Evolutionary conservation across 1,140 invertebrate genomes (phyloP).

Genomic region (Holotrichia oblita): DNA sequence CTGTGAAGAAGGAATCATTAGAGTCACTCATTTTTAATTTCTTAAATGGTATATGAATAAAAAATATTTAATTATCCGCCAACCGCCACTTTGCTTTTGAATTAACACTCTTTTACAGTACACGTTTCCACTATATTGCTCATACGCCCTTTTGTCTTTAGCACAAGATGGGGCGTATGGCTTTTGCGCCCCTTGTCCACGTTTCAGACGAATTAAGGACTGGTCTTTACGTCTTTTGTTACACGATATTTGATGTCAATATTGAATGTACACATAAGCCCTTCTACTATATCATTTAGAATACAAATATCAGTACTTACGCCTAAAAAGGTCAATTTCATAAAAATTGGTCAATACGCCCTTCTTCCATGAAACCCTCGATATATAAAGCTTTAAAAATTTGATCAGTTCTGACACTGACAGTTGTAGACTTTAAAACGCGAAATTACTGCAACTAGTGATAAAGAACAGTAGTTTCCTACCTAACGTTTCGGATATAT

Average conservation of each 20-base stretch:
- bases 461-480: too few relatives aligned
- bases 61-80: not conserved
- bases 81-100: not conserved
- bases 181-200: not conserved
- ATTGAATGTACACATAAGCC: not conserved
- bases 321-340: constrained; percentile 6
- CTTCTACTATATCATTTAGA: constrained; percentile 4
- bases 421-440: too few relatives aligned
- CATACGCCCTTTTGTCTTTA: not conserved
- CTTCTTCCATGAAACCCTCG: constrained; percentile 1
- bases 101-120: not conserved
- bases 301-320: constrained; percentile 4
- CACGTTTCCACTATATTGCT: not conserved
- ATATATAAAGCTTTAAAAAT: not conserved
- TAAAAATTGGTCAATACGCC: constrained; percentile 6
- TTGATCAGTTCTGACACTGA: too few relatives aligned
- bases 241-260: not conserved
- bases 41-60: constrained; percentile 7
- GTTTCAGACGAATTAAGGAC: not conserved
- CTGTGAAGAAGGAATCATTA: constrained; percentile 7
- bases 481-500: too few relatives aligned
- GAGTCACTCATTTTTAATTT: constrained; percentile 2
- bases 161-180: not conserved
- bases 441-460: too few relatives aligned
- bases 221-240: not conserved